Evolutionary conservation across 2,888 invertebrate species (phyloP).

Genomic region (Trissonchulus sp.): DNA sequence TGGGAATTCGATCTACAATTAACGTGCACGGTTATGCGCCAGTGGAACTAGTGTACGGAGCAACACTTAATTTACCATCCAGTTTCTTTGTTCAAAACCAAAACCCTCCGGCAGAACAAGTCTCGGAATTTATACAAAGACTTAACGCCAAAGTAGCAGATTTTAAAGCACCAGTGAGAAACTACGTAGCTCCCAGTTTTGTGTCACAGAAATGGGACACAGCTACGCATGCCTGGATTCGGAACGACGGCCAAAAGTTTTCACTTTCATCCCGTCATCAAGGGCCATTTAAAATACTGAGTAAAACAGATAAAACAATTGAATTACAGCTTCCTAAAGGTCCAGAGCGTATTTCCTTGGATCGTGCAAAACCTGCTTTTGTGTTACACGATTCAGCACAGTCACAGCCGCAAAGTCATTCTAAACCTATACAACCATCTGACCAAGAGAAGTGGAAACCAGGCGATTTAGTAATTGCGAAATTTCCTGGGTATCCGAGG

Average conservation of each 20-base stretch:
- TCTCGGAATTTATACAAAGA: background rate
- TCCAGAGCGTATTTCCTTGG: background rate
- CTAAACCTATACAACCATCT: background rate
- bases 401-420: background rate
- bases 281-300: slow-evolving; percentile 14
- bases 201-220: background rate
- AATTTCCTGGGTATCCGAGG: background rate
- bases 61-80: background rate
- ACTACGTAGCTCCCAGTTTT: background rate
- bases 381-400: background rate
- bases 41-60: background rate
- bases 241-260: background rate
- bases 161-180: background rate
- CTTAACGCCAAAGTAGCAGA: background rate
- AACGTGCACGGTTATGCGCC: slow-evolving; percentile 18
- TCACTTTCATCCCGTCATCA: slow-evolving; percentile 10
- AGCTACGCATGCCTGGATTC: slow-evolving; percentile 6
- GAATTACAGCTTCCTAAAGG: background rate
- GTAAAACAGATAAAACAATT: slow-evolving; percentile 3
- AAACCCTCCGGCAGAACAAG: background rate
- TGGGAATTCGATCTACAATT: slow-evolving; percentile 10
- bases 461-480: background rate
- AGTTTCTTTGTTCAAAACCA: background rate
- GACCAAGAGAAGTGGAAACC: background rate
- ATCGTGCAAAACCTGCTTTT: slow-evolving; percentile 21